Percentiles rank a stretch among this genome's conserved stretches.
phyloP scores from a whole-genome alignment of 2,113 vertebrate species.

The Pluvialis apricaria region DNA sequence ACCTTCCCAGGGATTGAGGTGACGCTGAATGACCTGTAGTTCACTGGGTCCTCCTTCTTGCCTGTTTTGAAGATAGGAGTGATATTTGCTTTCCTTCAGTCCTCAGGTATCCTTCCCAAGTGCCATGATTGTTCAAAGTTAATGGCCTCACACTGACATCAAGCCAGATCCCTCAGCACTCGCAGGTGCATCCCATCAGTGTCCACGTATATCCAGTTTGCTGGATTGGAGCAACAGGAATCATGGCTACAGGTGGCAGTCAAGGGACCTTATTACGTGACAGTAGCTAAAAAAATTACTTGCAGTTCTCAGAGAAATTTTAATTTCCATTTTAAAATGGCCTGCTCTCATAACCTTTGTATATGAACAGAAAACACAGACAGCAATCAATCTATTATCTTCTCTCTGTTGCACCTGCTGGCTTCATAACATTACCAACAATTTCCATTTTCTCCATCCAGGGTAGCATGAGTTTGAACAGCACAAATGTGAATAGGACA shows the following conservation, averaged over 20 bases:
- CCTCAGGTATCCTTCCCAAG: neutral
- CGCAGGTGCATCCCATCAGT: neutral
- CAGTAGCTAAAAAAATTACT: neutral
- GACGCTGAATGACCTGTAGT: neutral
- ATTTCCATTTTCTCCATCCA: neutral
- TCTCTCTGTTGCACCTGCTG: neutral
- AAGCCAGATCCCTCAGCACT: neutral
- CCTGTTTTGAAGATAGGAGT: neutral
- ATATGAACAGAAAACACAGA: neutral
- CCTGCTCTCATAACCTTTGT: neutral
- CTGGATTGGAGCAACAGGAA: neutral
- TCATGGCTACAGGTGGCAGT: neutral
- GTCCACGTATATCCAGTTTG: neutral
- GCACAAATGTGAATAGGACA: neutral
- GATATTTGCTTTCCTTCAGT: neutral
- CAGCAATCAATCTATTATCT: neutral
- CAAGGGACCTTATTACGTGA: neutral
- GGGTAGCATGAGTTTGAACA: neutral
- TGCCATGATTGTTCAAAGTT: neutral
- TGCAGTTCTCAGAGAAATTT: neutral
- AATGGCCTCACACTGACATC: neutral
- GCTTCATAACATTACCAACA: neutral
- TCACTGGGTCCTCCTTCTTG: neutral
- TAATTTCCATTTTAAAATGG: neutral
- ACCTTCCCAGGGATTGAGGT: neutral